Evolutionary conservation across 2,797 vertebrate species (phyloP), one percentile per base, ranked within the genome.

Genomic region (Pangasius djambal): DNA sequence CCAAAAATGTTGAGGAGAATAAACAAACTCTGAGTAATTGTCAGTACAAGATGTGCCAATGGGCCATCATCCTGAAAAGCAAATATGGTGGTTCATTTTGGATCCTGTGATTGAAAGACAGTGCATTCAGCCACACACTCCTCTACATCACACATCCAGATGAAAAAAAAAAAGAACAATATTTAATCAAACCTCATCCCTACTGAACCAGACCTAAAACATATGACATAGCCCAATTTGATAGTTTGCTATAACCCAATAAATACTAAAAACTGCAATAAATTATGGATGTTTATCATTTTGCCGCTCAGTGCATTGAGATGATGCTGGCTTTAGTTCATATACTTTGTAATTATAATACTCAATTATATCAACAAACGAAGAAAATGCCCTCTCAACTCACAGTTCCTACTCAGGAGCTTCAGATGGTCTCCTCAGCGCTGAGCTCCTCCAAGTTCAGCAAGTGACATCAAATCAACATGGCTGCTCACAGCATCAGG

Each of bases 401-500:
- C 1, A 50, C 31, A 55, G 8, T 34, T 79, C 8, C 52, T 57
- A 6, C 31, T 57, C 22, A 1, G 1, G 12, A 28, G 44, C 34
- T 83, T 65, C 7, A 65, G 28, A 83, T 48, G 61, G 18, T 37
- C 4, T 37, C 10, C 2, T 59, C 31, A 34, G 16, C 67, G 16
- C 78, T 3, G 0, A 59, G 25, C 65, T 65, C n/a, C n/a, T 81
- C 37, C n/a, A 79, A 78, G 77, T 10, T 79, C 77, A 34, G 13
- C 77, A 55, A 61, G 79, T 37, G 34, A 59, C 31, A 81, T 82
- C 79, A 61, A 59, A 82, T n/a, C 59, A 65, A 6, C 37, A 83
- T n/a, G 22, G 5, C 22, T 83, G 9, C n/a, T 81, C 22, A 25
- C 9, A 25, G 44, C n/a, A 22, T 20, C 48, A 4, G 25, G 31